Conservation (phyloP, 2,113 vertebrate genomes). For the Spilogale gracilis region DNA sequence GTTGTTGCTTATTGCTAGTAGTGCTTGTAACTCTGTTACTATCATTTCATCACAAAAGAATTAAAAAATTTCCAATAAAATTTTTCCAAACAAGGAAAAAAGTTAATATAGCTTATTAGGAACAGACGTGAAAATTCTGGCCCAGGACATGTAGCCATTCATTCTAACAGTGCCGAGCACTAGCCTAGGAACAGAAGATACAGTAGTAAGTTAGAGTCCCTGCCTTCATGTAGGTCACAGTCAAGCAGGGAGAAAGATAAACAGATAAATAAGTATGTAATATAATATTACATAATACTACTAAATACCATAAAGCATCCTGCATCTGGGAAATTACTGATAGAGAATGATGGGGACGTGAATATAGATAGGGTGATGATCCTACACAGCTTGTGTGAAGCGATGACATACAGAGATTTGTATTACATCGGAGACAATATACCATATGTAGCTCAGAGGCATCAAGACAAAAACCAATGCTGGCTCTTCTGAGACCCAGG, state of each 20-base stretch:
- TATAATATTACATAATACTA: neutral
- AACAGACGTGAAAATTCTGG: slow-evolving; percentile 25
- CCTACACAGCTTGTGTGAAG: neutral
- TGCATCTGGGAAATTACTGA: neutral
- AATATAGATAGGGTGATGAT: neutral
- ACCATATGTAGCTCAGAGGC: neutral
- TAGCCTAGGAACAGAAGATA: neutral
- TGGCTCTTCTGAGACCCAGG: neutral
- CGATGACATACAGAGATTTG: neutral
- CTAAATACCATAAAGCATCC: neutral
- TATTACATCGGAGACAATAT: neutral
- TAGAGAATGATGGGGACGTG: neutral
- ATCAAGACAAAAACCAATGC: slow-evolving; percentile 48
- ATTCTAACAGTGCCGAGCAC: slow-evolving; percentile 1
- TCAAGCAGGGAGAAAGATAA: slow-evolving; percentile 21
- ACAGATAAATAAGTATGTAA: neutral
- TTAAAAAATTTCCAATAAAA: neutral
- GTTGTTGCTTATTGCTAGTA: neutral
- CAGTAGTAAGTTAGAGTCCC: neutral
- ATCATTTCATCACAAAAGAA: slow-evolving; percentile 53
- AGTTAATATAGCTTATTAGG: neutral
- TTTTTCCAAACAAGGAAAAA: slow-evolving; percentile 18
- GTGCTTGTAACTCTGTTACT: neutral
- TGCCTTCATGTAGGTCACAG: neutral
- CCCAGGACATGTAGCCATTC: neutral